Percentiles rank a stretch among this genome's conserved stretches.
Conservation (phyloP, 2,113 vertebrate species). For the Otis tarda region DNA sequence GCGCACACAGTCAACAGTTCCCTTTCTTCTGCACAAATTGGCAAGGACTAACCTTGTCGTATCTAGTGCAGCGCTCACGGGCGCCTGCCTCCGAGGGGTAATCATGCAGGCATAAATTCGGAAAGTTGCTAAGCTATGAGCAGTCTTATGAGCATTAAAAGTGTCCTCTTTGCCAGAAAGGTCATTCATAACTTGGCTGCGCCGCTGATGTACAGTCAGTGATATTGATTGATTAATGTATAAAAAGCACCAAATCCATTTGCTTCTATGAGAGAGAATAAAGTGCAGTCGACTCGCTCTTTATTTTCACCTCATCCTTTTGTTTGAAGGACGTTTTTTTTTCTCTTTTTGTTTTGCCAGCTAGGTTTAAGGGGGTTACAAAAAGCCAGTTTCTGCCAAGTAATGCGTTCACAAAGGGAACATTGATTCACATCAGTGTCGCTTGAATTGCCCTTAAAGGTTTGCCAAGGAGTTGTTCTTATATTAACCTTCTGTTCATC, state of each 20-base stretch:
- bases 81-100: slow-evolving; percentile 85
- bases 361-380: slow-evolving; percentile 92
- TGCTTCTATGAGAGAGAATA: slow-evolving; percentile 95
- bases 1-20: not conserved
- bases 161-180: slow-evolving; percentile 97
- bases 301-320: slow-evolving; percentile 96
- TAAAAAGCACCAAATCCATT: slow-evolving; percentile 99
- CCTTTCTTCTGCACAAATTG: slow-evolving; percentile 73
- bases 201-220: slow-evolving; percentile 96
- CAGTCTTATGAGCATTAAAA: slow-evolving; percentile 94
- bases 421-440: slow-evolving; percentile 97
- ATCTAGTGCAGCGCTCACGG: slow-evolving; percentile 82
- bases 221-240: slow-evolving; percentile 99
- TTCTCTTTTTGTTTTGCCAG: slow-evolving; percentile 83
- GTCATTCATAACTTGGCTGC: slow-evolving; percentile 99
- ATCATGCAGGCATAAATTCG: slow-evolving; percentile 89
- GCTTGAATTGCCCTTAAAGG: slow-evolving; percentile 93
- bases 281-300: slow-evolving; percentile 85
- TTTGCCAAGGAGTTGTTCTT: slow-evolving; percentile 91
- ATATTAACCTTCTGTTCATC: slow-evolving; percentile 85
- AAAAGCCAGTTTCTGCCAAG: slow-evolving; percentile 96
- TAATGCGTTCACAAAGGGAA: slow-evolving; percentile 93
- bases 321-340: slow-evolving; percentile 89
- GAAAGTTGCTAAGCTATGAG: slow-evolving; percentile 92
- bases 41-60: slow-evolving; percentile 84